These are phyloP conservation scores for Chironomus tepperi DNA, from an alignment of 1,140 invertebrate genomes.

Conservation along the genomic window DNA sequence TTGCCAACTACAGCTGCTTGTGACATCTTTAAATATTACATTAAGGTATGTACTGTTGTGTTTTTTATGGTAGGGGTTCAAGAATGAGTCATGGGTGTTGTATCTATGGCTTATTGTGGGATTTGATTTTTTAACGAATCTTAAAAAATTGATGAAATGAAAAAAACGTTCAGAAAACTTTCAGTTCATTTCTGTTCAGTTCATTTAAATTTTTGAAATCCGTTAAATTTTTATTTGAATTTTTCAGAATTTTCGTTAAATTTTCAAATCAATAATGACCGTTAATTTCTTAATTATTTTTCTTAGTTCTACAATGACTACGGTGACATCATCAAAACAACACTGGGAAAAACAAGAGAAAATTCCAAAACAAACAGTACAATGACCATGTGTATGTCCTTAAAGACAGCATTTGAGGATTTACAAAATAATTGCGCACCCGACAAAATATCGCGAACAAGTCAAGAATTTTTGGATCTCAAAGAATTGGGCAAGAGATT, in stretches of 20 bases:
- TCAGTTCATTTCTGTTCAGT: too few relatives aligned
- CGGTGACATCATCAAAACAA: slow-evolving; percentile 99
- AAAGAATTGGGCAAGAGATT: slow-evolving; percentile 93
- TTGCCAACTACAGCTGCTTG: slow-evolving; percentile 85
- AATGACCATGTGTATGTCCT: slow-evolving; percentile 83
- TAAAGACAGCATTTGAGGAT: slow-evolving; percentile 34
- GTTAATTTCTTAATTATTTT: slow-evolving; percentile 24
- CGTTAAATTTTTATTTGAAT: too few relatives aligned
- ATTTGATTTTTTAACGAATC: too few relatives aligned
- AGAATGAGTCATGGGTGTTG: too few relatives aligned
- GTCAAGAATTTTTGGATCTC: slow-evolving; percentile 36
- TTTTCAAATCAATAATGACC: slow-evolving; percentile 1
- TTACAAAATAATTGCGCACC: slow-evolving; percentile 33
- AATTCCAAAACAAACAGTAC: slow-evolving; percentile 97
- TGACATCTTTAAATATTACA: slow-evolving; percentile 95
- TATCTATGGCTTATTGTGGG: too few relatives aligned
- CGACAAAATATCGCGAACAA: slow-evolving; percentile 32
- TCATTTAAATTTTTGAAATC: too few relatives aligned
- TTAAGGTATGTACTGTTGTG: slow-evolving; percentile 56
- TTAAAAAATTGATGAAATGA: too few relatives aligned
- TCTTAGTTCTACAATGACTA: slow-evolving; percentile 92
- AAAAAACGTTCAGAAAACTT: too few relatives aligned
- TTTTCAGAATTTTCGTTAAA: neutral
- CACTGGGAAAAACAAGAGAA: slow-evolving; percentile 90
- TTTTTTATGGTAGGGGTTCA: too few relatives aligned